Base-by-base conservation (phyloP, 2,113 vertebrate species). In the Pongo pygmaeus region DNA sequence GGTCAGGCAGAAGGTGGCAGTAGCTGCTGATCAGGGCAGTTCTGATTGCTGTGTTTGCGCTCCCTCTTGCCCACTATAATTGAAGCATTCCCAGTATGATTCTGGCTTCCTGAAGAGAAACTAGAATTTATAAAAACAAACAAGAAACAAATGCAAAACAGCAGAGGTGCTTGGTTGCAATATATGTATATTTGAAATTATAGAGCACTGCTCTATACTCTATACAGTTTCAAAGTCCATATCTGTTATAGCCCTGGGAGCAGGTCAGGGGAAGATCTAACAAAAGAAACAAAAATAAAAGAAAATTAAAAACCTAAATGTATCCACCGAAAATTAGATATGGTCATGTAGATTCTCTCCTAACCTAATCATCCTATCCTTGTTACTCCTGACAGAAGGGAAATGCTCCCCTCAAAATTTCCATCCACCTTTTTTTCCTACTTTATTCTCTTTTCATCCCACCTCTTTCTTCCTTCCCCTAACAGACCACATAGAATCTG, bases 101-200 rank as follows among this genome's bases (percentile, higher is more conserved):
- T 90, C 94, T 93, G 95, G 91, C 93, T 97, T 97, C 97, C 97
- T 96, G 74, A 96, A 84, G 79, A 93, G 95, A 97, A 94, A 95
- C 75, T 14, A 77, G 79, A 92, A 95, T 90, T 97, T 97, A 64
- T n/a, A 91, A 94, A 96, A 94, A 87, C 46, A 88, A 89, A 84
- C 52, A 94, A 95, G 64, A 93, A 88, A 78, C 50, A 81, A 89
- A 96, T 8, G 91, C 55, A 84, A 96, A 90, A 46, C 10, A 75
- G 89, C 78, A 88, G 93, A 85, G 55, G 70, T 57, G 57, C 86
- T 94, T 87, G 72, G 32, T 77, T 96, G 84, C 86, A 86, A 74
- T 93, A 85, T 40, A n/a, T 0, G 2, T 74, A 8, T 94, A 43
- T 93, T 93, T 96, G 70, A 90, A 83, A 87, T 84, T 69, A 93